Evolutionary conservation across 1,140 invertebrate species (phyloP).

Genomic region (Lepidurus apus): DNA sequence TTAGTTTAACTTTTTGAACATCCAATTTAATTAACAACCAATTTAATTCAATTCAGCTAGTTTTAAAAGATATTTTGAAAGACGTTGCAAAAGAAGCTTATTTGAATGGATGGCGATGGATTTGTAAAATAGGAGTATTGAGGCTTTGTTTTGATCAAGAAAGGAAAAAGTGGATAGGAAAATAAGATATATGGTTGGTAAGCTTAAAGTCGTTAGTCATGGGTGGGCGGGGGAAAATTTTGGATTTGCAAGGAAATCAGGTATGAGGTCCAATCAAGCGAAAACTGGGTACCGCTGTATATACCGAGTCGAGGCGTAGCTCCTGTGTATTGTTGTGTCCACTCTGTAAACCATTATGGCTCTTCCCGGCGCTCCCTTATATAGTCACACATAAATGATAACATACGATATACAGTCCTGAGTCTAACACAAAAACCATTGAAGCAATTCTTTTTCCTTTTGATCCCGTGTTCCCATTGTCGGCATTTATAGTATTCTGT

Average conservation of each 20-base stretch:
- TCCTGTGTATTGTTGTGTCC: conserved; percentile 11
- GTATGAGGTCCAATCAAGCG: background rate
- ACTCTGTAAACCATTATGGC: background rate
- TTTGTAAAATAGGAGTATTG: too few relatives aligned
- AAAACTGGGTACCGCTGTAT: conserved; percentile 7
- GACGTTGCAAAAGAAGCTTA: too few relatives aligned
- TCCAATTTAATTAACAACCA: too few relatives aligned
- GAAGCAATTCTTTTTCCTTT: background rate
- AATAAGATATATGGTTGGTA: background rate
- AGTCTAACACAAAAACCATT: conserved; percentile 12
- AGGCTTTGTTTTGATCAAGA: background rate
- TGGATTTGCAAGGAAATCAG: conserved; percentile 1
- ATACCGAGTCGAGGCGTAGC: background rate
- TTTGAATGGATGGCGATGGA: too few relatives aligned
- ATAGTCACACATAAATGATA: conserved; percentile 12
- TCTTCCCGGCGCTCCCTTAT: background rate
- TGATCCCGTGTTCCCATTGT: background rate
- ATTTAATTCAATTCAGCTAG: too few relatives aligned
- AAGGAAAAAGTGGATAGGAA: background rate
- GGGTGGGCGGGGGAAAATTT: background rate
- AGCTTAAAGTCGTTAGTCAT: conserved; percentile 7
- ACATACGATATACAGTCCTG: background rate
- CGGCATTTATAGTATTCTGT: background rate
- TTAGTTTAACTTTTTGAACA: too few relatives aligned
- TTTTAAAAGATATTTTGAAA: too few relatives aligned